These are phyloP conservation scores for Pecten maximus DNA, from an alignment of 2,888 invertebrate genomes.

Conservation along the genomic window DNA sequence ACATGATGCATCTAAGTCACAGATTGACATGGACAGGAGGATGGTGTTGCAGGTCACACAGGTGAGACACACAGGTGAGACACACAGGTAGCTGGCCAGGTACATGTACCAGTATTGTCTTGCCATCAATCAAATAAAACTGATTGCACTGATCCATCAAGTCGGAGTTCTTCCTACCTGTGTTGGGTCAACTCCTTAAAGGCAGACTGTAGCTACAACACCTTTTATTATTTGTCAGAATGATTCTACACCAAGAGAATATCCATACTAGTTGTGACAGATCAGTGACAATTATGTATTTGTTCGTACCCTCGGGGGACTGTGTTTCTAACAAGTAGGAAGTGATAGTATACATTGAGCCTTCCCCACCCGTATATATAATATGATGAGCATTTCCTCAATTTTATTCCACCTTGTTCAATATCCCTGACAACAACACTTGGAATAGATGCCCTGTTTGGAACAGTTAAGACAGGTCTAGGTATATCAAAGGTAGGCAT, in stretches of 20 bases:
- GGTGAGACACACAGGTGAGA: slow-evolving; percentile 35
- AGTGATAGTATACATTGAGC: not conserved
- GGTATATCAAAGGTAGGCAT: not conserved
- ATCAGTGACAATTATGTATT: slow-evolving; percentile 57
- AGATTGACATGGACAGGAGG: not conserved
- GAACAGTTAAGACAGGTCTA: not conserved
- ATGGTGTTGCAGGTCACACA: not conserved
- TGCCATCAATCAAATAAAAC: slow-evolving; percentile 28
- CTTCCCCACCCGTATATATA: slow-evolving; percentile 32
- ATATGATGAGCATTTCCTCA: not conserved
- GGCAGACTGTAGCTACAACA: slow-evolving; percentile 10
- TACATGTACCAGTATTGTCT: not conserved
- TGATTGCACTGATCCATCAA: slow-evolving; percentile 11
- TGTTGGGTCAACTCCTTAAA: not conserved
- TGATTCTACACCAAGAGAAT: not conserved
- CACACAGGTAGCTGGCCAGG: slow-evolving; percentile 24
- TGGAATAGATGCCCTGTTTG: not conserved
- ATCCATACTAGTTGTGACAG: not conserved
- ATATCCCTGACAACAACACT: not conserved
- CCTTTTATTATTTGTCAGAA: not conserved
- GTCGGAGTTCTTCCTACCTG: not conserved
- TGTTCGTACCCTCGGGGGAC: slow-evolving; percentile 46
- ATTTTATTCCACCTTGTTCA: not conserved
- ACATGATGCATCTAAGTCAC: not conserved
- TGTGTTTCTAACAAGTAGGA: not conserved